These are phyloP conservation scores for Scalopus aquaticus DNA, from an alignment of 2,113 vertebrate species.

Conservation along the genomic window DNA sequence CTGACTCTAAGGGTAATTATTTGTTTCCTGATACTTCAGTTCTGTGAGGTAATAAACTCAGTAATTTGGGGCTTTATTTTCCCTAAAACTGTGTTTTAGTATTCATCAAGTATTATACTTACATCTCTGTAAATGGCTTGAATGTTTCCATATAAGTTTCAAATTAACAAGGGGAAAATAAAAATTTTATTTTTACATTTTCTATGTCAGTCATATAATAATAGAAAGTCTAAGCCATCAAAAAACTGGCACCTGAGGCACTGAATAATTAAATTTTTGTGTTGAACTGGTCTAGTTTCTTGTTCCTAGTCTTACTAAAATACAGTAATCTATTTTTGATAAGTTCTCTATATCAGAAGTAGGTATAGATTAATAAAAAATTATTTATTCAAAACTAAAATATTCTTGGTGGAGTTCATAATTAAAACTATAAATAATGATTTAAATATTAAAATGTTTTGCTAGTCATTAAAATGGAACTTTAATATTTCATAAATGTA, in stretches of 20 bases:
- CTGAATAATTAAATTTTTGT: not conserved
- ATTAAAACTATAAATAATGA: not conserved
- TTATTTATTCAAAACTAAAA: not conserved
- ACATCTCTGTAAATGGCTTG: not conserved
- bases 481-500: not conserved
- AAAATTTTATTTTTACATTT: not conserved
- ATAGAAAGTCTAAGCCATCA: not conserved
- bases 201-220: not conserved
- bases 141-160: not conserved
- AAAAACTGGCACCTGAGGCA: not conserved
- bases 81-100: no score
- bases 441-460: not conserved
- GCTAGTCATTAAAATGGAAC: not conserved
- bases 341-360: not conserved
- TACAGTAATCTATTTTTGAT: not conserved
- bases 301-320: not conserved
- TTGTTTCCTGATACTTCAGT: not conserved
- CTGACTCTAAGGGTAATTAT: not conserved
- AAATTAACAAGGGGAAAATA: not conserved
- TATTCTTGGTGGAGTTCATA: not conserved
- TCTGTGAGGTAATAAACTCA: not conserved
- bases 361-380: not conserved
- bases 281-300: not conserved
- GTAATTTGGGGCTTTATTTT: not conserved
- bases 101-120: not conserved